Conservation (phyloP, 1,140 invertebrate species). For the Halictus rubicundus region DNA sequence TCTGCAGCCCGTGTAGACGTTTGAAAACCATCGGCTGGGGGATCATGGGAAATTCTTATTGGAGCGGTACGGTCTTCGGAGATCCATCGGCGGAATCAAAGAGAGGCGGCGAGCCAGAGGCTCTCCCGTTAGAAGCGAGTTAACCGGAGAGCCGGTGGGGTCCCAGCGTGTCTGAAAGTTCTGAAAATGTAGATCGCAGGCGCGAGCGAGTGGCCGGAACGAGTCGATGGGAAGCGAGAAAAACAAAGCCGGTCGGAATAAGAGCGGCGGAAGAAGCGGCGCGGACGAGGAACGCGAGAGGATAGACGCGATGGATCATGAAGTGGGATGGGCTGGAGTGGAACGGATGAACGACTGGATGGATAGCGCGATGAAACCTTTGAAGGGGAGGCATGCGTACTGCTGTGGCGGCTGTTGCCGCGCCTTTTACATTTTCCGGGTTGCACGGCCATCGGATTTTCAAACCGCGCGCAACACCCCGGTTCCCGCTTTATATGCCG, state of each 20-base stretch:
- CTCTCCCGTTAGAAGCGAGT: conserved; percentile 5
- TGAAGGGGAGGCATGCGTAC: conserved; percentile 65
- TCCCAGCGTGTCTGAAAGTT: conserved; percentile 8
- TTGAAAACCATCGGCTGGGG: neutral
- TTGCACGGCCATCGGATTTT: conserved; percentile 65
- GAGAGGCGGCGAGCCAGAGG: neutral
- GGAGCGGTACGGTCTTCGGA: neutral
- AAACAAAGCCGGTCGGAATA: conserved; percentile 29
- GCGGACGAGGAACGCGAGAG: conserved; percentile 47
- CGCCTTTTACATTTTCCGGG: conserved; percentile 69
- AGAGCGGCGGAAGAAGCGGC: conserved; percentile 33
- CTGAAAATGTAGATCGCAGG: conserved; percentile 26
- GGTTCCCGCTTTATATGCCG: conserved; percentile 9
- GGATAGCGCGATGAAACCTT: conserved; percentile 62
- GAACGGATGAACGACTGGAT: conserved; percentile 58
- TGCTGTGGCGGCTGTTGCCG: conserved; percentile 41
- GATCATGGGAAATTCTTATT: neutral
- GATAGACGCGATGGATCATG: conserved; percentile 42
- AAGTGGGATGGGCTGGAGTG: conserved; percentile 44
- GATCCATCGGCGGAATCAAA: neutral
- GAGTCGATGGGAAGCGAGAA: conserved; percentile 23
- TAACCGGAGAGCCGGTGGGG: neutral
- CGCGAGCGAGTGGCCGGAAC: conserved; percentile 27
- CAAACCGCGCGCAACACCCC: conserved; percentile 59
- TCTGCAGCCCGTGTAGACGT: too few species aligned